Evolutionary conservation across 2,797 vertebrate genomes (phyloP).

Genomic region (Tamandua tetradactyla): DNA sequence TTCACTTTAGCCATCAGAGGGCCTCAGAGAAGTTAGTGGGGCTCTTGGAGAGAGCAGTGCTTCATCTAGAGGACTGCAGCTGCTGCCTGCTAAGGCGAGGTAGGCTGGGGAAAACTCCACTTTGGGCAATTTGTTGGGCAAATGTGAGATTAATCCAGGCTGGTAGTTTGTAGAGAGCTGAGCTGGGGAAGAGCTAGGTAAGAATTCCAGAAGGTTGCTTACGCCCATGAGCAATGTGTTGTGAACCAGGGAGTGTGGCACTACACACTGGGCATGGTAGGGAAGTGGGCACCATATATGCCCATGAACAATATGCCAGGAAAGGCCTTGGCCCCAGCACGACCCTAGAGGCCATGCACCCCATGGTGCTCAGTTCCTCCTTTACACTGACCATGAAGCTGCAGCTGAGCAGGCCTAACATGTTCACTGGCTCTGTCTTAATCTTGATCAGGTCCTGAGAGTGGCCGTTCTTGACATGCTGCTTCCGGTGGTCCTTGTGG

Average conservation of each 20-base stretch:
- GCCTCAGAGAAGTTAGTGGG: conserved; percentile 96
- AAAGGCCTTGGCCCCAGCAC: conserved; percentile 93
- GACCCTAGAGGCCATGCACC: conserved; percentile 95
- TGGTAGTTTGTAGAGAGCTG: conserved; percentile 96
- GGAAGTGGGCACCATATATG: conserved; percentile 81
- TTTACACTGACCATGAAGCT: conserved; percentile 93
- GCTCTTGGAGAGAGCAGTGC: conserved; percentile 95
- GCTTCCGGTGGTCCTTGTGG: conserved; percentile 96
- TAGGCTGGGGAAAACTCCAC: conserved; percentile 94
- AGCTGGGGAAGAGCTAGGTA: conserved; percentile 90
- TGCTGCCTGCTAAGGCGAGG: conserved; percentile 90
- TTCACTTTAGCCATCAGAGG: conserved; percentile 99
- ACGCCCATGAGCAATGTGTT: conserved; percentile 94
- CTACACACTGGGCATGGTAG: conserved; percentile 92
- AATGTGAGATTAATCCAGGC: conserved; percentile 99
- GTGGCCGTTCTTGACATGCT: conserved; percentile 98
- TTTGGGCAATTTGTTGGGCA: conserved; percentile 98
- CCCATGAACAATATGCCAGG: conserved; percentile 93
- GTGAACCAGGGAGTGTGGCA: conserved; percentile 93
- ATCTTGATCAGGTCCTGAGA: conserved; percentile 97
- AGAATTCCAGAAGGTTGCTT: conserved; percentile 95
- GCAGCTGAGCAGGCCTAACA: conserved; percentile 93
- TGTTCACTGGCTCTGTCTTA: conserved; percentile 95
- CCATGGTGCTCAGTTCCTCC: conserved; percentile 96
- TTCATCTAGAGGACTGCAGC: conserved; percentile 91